phyloP scores from a whole-genome alignment of 2,113 vertebrate species.

The Fukomys damarensis region DNA sequence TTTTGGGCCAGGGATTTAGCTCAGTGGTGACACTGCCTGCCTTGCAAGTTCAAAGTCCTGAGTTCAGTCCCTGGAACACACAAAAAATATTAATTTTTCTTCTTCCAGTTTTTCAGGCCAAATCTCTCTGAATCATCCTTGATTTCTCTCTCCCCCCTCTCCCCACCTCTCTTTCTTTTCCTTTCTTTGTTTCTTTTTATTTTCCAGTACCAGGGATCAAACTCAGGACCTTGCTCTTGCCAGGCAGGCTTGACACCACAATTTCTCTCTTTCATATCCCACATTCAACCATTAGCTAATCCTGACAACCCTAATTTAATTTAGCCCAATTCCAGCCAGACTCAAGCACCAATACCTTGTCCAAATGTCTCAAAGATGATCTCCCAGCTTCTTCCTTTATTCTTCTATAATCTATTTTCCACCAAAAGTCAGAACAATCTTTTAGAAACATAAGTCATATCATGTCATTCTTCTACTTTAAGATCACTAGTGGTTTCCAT shows the following conservation, averaged over 20 bases:
- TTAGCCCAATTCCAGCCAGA: neutral
- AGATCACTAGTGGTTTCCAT: neutral
- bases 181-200: no score
- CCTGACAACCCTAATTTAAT: neutral
- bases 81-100: no score
- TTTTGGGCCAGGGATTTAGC: no score
- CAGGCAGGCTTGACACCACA: no score
- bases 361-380: neutral
- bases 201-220: no score
- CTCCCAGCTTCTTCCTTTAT: neutral
- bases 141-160: conserved; percentile 25
- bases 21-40: no score
- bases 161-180: no score
- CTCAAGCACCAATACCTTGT: neutral
- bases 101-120: neutral
- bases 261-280: neutral
- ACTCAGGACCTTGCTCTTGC: no score
- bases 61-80: no score
- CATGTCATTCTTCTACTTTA: neutral
- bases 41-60: no score
- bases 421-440: neutral
- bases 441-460: neutral
- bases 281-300: neutral
- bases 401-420: neutral
- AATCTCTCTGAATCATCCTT: neutral